These are phyloP conservation scores for Horisme vitalbata DNA, from an alignment of 2,888 invertebrate species.

Conservation along the genomic window DNA sequence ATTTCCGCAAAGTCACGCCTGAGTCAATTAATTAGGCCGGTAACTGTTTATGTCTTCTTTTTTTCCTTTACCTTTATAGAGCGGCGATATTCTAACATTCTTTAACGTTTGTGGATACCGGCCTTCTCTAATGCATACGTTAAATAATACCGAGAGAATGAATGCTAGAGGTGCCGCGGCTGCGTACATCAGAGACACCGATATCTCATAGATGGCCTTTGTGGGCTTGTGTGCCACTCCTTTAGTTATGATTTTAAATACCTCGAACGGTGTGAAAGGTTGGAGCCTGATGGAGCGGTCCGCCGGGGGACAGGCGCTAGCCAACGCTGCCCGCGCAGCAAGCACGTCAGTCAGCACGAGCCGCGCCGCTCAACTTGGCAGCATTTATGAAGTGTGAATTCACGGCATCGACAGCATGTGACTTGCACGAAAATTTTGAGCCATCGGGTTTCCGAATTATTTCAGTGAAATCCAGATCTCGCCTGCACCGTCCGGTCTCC, in stretches of 20 bases:
- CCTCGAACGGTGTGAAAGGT: too few relatives aligned
- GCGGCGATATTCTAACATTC: conserved; percentile 1
- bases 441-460: background rate
- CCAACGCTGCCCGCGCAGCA: too few relatives aligned
- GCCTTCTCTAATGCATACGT: background rate
- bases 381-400: conserved; percentile 7
- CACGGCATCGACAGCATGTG: background rate
- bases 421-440: background rate
- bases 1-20: too few relatives aligned
- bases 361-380: conserved; percentile 2
- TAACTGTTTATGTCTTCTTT: too few relatives aligned
- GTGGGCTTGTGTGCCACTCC: too few relatives aligned
- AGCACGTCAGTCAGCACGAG: background rate
- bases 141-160: background rate
- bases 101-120: conserved; percentile 1
- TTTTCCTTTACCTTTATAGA: too few relatives aligned
- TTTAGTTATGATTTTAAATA: too few relatives aligned
- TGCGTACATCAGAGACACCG: background rate
- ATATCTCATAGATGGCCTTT: too few relatives aligned
- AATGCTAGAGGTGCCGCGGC: background rate
- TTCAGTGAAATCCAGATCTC: background rate
- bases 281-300: too few relatives aligned
- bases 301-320: too few relatives aligned
- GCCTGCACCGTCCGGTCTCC: background rate
- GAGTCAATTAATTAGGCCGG: too few relatives aligned